Percentiles rank a stretch among this genome's conserved stretches.
phyloP scores from a whole-genome alignment of 2,113 vertebrate species.

The Excalfactoria chinensis region DNA sequence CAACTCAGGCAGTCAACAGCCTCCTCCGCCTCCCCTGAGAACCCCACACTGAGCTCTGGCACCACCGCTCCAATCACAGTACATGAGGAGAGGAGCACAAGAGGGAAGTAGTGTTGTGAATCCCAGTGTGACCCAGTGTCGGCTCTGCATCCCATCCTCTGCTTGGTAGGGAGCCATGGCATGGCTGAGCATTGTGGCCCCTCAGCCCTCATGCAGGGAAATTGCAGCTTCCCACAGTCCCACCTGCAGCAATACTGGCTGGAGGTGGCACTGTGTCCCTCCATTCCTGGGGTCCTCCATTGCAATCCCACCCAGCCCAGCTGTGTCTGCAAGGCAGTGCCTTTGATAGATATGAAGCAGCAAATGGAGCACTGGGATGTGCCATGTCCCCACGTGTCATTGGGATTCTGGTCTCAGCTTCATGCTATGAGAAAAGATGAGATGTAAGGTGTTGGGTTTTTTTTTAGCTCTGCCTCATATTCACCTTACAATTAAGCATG shows the following conservation, averaged over 20 bases:
- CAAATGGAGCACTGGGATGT: background rate
- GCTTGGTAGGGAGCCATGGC: background rate
- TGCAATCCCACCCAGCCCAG: background rate
- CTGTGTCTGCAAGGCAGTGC: background rate
- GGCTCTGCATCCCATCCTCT: background rate
- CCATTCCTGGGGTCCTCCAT: background rate
- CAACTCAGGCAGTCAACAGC: slow-evolving; percentile 20
- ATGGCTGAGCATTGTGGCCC: background rate
- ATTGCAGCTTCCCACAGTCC: background rate
- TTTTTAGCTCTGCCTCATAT: background rate
- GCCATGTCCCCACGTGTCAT: background rate
- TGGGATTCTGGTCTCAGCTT: background rate
- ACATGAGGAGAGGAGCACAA: background rate
- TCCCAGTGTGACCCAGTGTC: background rate
- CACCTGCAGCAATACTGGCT: background rate
- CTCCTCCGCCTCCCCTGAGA: fast-evolving
- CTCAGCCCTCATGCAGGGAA: background rate
- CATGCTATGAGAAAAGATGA: too few species aligned
- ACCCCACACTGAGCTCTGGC: background rate
- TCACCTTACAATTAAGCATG: background rate
- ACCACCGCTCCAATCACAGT: fast-evolving
- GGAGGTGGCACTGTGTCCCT: background rate
- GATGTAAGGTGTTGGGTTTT: too few species aligned
- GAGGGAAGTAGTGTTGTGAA: too few species aligned
- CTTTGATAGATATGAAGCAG: background rate